A percentile compares a stretch with the other conserved stretches of the same genome.
These are phyloP conservation scores for Phataginus tricuspis DNA, from an alignment of 2,797 vertebrate genomes.

Conservation along the genomic window DNA sequence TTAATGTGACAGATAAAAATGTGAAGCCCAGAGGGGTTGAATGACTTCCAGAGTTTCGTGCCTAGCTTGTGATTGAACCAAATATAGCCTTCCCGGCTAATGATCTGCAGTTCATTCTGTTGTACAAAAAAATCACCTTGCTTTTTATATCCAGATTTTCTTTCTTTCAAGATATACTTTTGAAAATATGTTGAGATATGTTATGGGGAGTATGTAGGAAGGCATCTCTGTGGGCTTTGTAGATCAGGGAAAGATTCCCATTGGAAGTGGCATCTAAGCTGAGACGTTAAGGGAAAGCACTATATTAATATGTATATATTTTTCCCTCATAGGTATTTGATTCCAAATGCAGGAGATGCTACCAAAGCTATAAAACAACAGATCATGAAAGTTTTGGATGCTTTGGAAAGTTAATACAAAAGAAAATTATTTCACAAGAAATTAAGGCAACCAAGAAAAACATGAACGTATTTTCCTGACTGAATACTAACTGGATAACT, in stretches of 20 bases:
- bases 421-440: conserved; percentile 82
- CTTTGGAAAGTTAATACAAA: conserved; percentile 95
- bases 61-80: neutral
- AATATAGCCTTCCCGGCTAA: neutral
- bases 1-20: conserved; percentile 20
- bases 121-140: conserved; percentile 20
- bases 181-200: neutral
- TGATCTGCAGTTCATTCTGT: neutral
- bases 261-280: neutral
- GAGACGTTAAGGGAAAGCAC: neutral
- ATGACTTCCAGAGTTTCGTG: conserved; percentile 13
- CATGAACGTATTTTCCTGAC: conserved; percentile 79
- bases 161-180: conserved; percentile 30
- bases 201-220: neutral
- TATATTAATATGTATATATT: conserved; percentile 1
- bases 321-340: conserved; percentile 92
- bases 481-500: conserved; percentile 82
- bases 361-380: conserved; percentile 99
- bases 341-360: conserved; percentile 98
- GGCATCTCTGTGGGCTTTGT: neutral
- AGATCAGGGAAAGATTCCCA: neutral
- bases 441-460: conserved; percentile 82
- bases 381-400: conserved; percentile 99
- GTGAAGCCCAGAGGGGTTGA: neutral
- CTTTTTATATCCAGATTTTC: conserved; percentile 47